Evolutionary conservation across 2,113 vertebrate species (phyloP).

Genomic region (Sylvietta virens): DNA sequence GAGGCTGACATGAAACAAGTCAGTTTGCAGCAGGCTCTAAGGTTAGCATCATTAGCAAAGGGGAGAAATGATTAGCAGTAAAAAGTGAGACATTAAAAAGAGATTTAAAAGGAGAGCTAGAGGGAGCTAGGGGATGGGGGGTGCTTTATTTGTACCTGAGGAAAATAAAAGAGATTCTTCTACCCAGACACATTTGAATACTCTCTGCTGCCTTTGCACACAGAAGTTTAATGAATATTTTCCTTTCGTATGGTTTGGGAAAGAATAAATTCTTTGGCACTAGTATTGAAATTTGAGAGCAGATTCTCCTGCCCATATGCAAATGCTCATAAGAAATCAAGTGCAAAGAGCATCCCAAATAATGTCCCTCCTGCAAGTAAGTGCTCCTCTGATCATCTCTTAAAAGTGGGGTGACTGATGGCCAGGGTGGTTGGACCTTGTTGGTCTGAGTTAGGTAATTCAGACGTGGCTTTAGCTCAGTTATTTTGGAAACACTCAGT

Average conservation of each 20-base stretch:
- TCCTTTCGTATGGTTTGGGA: neutral
- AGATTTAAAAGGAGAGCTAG: conserved; percentile 30
- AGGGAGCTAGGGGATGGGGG: conserved; percentile 12
- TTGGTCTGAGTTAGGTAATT: neutral
- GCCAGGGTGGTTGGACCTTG: neutral
- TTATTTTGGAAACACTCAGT: neutral
- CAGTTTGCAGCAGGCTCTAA: conserved; percentile 48
- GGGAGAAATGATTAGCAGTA: conserved; percentile 66
- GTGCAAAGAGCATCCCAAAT: neutral
- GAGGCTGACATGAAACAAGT: conserved; percentile 52
- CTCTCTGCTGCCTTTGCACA: conserved; percentile 14
- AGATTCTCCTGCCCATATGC: neutral
- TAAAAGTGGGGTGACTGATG: neutral
- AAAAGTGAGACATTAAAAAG: conserved; percentile 60
- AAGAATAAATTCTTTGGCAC: conserved; percentile 32
- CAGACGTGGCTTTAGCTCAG: neutral
- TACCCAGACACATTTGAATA: conserved; percentile 50
- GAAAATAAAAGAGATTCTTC: conserved; percentile 53
- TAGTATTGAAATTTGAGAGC: neutral
- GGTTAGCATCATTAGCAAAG: conserved; percentile 58
- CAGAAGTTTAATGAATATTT: conserved; percentile 58
- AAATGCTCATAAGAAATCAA: neutral
- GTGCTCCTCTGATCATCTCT: neutral
- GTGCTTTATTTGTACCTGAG: conserved; percentile 51
- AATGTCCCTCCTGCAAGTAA: neutral